These are phyloP conservation scores for Otus sunia DNA, from an alignment of 2,113 vertebrate genomes.

Conservation along the genomic window DNA sequence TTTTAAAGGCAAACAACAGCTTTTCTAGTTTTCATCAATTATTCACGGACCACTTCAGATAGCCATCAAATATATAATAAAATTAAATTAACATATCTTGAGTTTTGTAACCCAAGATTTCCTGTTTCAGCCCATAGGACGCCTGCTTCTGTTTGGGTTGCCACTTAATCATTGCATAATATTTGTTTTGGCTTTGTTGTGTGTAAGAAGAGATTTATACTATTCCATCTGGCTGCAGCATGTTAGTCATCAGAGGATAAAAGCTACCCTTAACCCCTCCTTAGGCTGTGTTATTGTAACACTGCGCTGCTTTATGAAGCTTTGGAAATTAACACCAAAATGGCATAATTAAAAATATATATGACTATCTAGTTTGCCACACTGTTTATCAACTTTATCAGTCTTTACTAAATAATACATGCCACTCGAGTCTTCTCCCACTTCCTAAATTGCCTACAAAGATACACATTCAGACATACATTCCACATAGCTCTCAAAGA, in stretches of 20 bases:
- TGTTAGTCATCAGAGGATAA: neutral
- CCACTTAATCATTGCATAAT: neutral
- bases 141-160: slow-evolving; percentile 20
- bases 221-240: neutral
- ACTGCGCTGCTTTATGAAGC: neutral
- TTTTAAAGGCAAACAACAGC: neutral
- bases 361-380: accelerated
- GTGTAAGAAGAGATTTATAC: slow-evolving; percentile 6
- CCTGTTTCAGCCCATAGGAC: neutral
- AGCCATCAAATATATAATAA: neutral
- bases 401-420: neutral
- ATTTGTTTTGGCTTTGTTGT: slow-evolving; percentile 13
- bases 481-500: neutral
- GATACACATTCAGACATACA: too few species aligned
- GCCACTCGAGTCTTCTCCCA: neutral
- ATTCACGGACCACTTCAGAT: neutral
- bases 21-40: neutral
- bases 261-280: neutral
- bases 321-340: neutral
- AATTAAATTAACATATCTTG: neutral
- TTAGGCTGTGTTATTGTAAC: neutral
- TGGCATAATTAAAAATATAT: neutral
- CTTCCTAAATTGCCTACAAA: neutral
- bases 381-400: accelerated
- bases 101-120: neutral